Evolutionary conservation across 2,888 invertebrate species (phyloP).

Genomic region (Cremastinae sp.): DNA sequence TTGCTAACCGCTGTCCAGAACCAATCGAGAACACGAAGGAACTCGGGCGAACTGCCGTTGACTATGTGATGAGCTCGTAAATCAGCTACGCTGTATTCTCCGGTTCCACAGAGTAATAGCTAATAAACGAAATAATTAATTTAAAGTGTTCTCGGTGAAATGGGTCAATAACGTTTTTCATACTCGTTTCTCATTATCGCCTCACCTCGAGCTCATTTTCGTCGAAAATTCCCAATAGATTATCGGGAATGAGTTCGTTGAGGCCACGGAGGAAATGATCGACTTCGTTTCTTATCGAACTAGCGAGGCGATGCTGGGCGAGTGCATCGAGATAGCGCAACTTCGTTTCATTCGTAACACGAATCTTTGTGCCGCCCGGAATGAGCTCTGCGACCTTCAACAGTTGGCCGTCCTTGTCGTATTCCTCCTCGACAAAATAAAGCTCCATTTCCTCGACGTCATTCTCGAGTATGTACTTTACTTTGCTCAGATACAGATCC

Average conservation of each 20-base stretch:
- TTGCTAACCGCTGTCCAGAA: slow-evolving; percentile 95
- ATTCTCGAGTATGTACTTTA: slow-evolving; percentile 95
- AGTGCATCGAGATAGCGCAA: slow-evolving; percentile 92
- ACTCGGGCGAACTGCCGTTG: slow-evolving; percentile 90
- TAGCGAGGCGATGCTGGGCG: slow-evolving; percentile 93
- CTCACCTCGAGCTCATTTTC: slow-evolving; percentile 96
- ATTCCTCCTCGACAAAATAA: slow-evolving; percentile 94
- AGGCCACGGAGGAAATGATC: slow-evolving; percentile 95
- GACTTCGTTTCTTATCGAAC: slow-evolving; percentile 90
- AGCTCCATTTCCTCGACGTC: slow-evolving; percentile 93
- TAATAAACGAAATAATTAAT: slow-evolving; percentile 74
- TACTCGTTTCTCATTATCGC: not conserved
- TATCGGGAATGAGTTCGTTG: slow-evolving; percentile 94
- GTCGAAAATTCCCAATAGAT: slow-evolving; percentile 95
- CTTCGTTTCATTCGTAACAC: slow-evolving; percentile 89
- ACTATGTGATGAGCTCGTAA: slow-evolving; percentile 94
- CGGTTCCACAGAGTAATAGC: slow-evolving; percentile 95
- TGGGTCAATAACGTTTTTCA: not conserved
- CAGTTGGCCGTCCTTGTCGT: slow-evolving; percentile 89
- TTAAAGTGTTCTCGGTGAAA: not conserved
- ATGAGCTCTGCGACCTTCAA: slow-evolving; percentile 89
- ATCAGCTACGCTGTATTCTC: slow-evolving; percentile 94
- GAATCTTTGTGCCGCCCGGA: slow-evolving; percentile 89
- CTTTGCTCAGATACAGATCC: slow-evolving; percentile 94
- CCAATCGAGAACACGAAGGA: slow-evolving; percentile 92